Base-by-base conservation (phyloP, 2,113 vertebrate species). In the Anoura caudifer region DNA sequence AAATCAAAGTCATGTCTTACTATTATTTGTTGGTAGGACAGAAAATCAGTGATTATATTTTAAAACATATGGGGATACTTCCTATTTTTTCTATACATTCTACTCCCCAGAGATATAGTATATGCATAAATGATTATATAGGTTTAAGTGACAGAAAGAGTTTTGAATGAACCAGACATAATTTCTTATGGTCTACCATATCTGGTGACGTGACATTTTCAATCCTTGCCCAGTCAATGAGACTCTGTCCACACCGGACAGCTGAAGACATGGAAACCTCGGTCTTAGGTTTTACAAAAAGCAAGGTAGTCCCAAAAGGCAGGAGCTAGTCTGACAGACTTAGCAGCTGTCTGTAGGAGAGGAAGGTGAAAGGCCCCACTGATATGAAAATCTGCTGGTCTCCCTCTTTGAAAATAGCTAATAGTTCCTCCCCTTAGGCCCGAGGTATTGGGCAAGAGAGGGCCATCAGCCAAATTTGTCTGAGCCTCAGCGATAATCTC, bases 1-100 rank as follows among this genome's bases (percentile, higher is more conserved):
- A 97, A 97, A 95, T 90, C 67, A 90, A 96, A 97, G 86, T 31
- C 20, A 41, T 67, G 14, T 70, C 52, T 95, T 56, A 73, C 67
- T 61, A 92, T 92, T 95, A 95, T 72, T 77, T 90, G 63, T 56
- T 92, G 87, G 88, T 54, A 88, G 33, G 41, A 83, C 56, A 80
- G 47, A 81, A 31, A 16, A 26, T 11, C 75, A 80, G 43, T 45
- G 36, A 95, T 91, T 91, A 38, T 77, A 28, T 90, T 96, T 96
- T 5, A 72, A 83, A 94, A 92, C 14, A 38, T 77, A 84, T 43
- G 72, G 61, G 36, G 43, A 72, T 88, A 81, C 15, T 92, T 95
- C 61, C 81, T 88, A 67, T 28, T 82, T 94, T 95, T 86, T 79
- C 63, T 79, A 17, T 3, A 90, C 33, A 77, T 75, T 81, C 77